Evolutionary conservation across 1,140 invertebrate genomes (phyloP).

Genomic region (Tetramorium parvispinum): DNA sequence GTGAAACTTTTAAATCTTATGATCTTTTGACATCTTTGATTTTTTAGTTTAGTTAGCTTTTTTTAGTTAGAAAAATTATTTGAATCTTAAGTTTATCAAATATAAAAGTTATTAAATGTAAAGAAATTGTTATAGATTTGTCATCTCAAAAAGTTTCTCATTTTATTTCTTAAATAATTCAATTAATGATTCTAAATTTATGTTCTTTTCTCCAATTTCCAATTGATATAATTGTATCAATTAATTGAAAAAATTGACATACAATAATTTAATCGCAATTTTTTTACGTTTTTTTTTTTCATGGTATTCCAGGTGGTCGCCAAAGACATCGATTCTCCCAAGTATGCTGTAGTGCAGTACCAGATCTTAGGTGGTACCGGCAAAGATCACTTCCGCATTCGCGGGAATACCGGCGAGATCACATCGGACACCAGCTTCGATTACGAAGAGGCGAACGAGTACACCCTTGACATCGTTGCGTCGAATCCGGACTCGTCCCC

Average conservation of each 20-base stretch:
- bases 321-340: slow-evolving; percentile 95
- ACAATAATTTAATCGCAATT: neutral
- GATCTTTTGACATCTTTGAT: neutral
- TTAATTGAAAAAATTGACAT: neutral
- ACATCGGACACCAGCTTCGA: slow-evolving; percentile 93
- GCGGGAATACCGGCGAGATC: slow-evolving; percentile 91
- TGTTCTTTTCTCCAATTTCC: neutral
- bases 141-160: no score
- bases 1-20: neutral
- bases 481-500: slow-evolving; percentile 93
- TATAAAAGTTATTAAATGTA: neutral
- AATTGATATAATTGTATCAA: no score
- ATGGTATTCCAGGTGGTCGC: slow-evolving; percentile 87
- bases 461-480: slow-evolving; percentile 93
- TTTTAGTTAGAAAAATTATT: neutral
- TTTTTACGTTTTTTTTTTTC: neutral
- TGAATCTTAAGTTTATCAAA: neutral
- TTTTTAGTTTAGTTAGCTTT: neutral
- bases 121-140: neutral
- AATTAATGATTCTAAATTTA: neutral
- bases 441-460: slow-evolving; percentile 93
- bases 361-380: slow-evolving; percentile 92
- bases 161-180: neutral
- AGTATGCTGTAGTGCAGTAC: slow-evolving; percentile 96
- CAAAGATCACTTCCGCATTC: slow-evolving; percentile 92